Percentiles rank a stretch among this genome's conserved stretches.
Evolutionary conservation across 2,113 vertebrate species (phyloP).

Genomic region (Jaculus jaculus): DNA sequence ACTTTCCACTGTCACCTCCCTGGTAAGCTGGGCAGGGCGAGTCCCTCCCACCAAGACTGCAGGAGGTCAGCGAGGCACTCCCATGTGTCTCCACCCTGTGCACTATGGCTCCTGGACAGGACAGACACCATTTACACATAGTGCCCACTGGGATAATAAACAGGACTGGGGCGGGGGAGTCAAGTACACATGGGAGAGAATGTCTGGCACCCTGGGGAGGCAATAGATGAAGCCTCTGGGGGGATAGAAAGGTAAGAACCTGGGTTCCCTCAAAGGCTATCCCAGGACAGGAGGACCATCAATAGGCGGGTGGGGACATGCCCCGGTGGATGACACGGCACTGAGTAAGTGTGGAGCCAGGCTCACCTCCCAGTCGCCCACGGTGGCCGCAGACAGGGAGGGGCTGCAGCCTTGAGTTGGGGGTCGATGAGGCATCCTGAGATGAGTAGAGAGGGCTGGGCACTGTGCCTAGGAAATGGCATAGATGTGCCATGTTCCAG

Average conservation of each 20-base stretch:
- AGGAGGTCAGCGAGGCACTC: fast-evolving
- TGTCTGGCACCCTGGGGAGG: background rate
- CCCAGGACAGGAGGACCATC: too few relatives aligned
- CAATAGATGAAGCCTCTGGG: background rate
- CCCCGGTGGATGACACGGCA: background rate
- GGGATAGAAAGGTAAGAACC: background rate
- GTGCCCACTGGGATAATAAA: background rate
- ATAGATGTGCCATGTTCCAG: background rate
- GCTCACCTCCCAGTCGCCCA: background rate
- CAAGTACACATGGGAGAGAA: background rate
- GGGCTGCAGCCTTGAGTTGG: fast-evolving
- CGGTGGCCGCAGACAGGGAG: constrained; percentile 15
- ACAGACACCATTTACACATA: too few relatives aligned
- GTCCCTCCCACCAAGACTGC: background rate
- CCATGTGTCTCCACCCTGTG: fast-evolving
- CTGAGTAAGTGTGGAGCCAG: constrained; percentile 46
- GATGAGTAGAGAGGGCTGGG: background rate
- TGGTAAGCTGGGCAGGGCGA: fast-evolving
- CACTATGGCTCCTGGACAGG: background rate
- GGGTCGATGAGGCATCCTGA: background rate
- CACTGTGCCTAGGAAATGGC: background rate
- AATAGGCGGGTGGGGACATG: background rate
- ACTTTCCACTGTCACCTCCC: background rate
- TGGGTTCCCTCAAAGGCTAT: too few relatives aligned
- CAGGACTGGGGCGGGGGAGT: too few relatives aligned